phyloP scores from a whole-genome alignment of 2,113 vertebrate species.

The Hypomesus transpacificus region DNA sequence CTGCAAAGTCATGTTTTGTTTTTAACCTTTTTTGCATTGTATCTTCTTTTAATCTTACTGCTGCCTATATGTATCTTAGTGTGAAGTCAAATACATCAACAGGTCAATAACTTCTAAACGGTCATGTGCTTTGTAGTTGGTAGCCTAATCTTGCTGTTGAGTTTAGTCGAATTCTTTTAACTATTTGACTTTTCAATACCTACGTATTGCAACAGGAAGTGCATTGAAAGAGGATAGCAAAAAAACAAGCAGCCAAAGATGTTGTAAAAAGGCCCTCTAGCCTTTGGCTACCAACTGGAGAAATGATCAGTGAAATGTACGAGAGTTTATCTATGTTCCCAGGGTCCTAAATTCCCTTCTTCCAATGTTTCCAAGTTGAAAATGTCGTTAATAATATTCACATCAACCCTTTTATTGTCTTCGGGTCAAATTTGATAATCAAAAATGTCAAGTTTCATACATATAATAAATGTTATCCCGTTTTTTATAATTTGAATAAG shows the following conservation, averaged over 20 bases:
- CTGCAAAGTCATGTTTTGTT: slow-evolving; percentile 13
- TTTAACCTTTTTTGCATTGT: not conserved
- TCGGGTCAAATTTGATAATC: too few relatives aligned
- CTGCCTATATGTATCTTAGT: slow-evolving; percentile 26
- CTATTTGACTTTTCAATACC: slow-evolving; percentile 31
- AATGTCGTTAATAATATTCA: too few relatives aligned
- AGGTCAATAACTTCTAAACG: not conserved
- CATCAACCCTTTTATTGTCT: too few relatives aligned
- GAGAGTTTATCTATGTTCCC: too few relatives aligned
- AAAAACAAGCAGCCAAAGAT: slow-evolving; percentile 55
- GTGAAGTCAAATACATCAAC: slow-evolving; percentile 22
- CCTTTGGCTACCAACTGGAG: slow-evolving; percentile 44
- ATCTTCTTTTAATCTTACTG: slow-evolving; percentile 16
- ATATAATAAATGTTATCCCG: too few relatives aligned
- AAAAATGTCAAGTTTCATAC: too few relatives aligned
- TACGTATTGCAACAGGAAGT: slow-evolving; percentile 48
- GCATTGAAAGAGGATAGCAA: slow-evolving; percentile 33
- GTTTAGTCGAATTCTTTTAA: slow-evolving; percentile 18
- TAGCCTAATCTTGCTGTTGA: slow-evolving; percentile 20
- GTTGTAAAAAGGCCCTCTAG: slow-evolving; percentile 46
- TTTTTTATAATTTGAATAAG: too few relatives aligned
- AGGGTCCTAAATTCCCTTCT: too few relatives aligned
- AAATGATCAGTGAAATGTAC: slow-evolving; percentile 40
- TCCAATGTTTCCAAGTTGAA: too few relatives aligned
- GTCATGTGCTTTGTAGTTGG: not conserved